Evolutionary conservation across 2,113 vertebrate genomes (phyloP).

Genomic region (Ophiodon elongatus): DNA sequence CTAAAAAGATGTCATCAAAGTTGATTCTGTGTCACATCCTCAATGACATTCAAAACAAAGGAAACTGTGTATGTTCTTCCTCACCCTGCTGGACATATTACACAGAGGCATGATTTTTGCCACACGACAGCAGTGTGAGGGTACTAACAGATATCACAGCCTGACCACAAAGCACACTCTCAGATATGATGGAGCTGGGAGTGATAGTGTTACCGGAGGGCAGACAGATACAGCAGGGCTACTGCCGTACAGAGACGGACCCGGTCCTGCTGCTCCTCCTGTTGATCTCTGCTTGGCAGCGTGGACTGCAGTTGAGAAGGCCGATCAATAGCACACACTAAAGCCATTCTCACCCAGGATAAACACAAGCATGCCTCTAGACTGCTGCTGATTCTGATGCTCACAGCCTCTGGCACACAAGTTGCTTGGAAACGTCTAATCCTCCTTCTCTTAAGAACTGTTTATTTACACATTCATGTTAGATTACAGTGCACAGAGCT

Average conservation of each 20-base stretch:
- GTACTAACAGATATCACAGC: constrained; percentile 39
- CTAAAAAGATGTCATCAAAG: neutral
- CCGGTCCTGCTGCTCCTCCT: constrained; percentile 63
- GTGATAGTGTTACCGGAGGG: constrained; percentile 57
- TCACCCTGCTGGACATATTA: neutral
- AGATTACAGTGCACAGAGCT: constrained; percentile 19
- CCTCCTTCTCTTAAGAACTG: constrained; percentile 19
- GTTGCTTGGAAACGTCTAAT: constrained; percentile 18
- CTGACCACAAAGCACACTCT: constrained; percentile 23
- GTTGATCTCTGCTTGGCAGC: constrained; percentile 74
- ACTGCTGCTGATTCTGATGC: constrained; percentile 42
- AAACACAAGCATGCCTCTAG: constrained; percentile 73
- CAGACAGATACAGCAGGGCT: constrained; percentile 58
- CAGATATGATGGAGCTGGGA: constrained; percentile 39
- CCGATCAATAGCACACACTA: constrained; percentile 73
- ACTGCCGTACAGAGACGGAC: constrained; percentile 44
- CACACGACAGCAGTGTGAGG: constrained; percentile 8
- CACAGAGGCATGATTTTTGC: neutral
- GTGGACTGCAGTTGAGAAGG: constrained; percentile 72
- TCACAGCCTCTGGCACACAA: constrained; percentile 14
- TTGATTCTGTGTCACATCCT: neutral
- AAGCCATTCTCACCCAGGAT: constrained; percentile 76
- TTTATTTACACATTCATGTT: constrained; percentile 40
- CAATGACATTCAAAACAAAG: neutral
- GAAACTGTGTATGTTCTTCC: neutral